Evolutionary conservation across 2,113 vertebrate genomes (phyloP), one percentile per base, ranked within the genome.

Genomic region (Pluvianellus socialis): DNA sequence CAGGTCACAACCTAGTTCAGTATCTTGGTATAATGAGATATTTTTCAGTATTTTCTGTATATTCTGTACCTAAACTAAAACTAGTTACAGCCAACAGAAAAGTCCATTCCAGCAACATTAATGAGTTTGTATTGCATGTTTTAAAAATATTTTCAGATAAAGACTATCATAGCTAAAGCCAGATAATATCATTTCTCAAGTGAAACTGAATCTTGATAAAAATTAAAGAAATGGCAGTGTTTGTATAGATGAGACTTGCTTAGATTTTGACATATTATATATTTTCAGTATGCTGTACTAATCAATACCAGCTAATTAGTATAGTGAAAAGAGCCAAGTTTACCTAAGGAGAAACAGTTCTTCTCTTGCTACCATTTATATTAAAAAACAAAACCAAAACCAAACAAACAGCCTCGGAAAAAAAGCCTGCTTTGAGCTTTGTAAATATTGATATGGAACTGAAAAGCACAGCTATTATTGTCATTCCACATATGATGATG

Each of bases 271-370:
- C 35, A 79, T 4, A 7, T 47, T 52, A 33, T 55, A 8, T 73
- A 83, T 90, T 83, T 92, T 55, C 82, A 88, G 42, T 10, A 24
- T 44, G 79, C 32, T 63, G 12, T n/a, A 53, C 32, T 90, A 80
- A 96, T 88, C 74, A 61, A 82, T 82, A 86, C 22, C 32, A 90
- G n/a, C 33, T 93, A 95, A 96, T 83, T 66, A 74, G 38, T 12
- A 38, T 11, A 86, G 32, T 7, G 4, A 38, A 66, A 89, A 86
- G 38, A 93, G n/a, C 21, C 27, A 49, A 65, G 53, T 79, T 72
- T 88, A 90, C 44, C 80, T 85, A 58, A 82, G 73, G 21, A 91
- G 84, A 85, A 92, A 58, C 12, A 66, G 10, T 62, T 65, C 17
- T 79, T 77, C 28, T 67, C 0, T 4, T 50, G 20, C 15, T 50